A percentile compares a stretch with the other conserved stretches of the same genome.
Evolutionary conservation across 2,113 vertebrate genomes (phyloP).

Genomic region (Capricornis sumatraensis): DNA sequence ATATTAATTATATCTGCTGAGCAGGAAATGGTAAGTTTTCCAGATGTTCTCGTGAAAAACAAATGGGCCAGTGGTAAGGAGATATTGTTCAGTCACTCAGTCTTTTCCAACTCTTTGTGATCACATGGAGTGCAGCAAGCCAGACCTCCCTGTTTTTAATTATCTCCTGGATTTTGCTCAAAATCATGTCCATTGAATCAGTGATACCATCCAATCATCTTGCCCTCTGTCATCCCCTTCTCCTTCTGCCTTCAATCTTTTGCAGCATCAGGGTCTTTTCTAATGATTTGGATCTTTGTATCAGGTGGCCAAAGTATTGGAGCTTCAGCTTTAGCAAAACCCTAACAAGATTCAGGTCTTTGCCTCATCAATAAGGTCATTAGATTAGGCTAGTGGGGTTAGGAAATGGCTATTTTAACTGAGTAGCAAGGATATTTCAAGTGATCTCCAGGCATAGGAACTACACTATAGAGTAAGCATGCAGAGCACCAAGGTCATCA

Average conservation of each 20-base stretch:
- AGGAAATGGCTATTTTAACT: neutral
- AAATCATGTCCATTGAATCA: neutral
- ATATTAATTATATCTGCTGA: neutral
- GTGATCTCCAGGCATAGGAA: neutral
- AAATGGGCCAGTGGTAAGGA: neutral
- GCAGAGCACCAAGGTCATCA: neutral
- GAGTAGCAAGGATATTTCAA: neutral
- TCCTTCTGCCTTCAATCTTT: neutral
- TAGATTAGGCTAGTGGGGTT: neutral
- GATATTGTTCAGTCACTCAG: neutral
- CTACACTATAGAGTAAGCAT: no score
- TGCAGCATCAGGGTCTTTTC: neutral
- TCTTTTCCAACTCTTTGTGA: neutral
- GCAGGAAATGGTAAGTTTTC: neutral
- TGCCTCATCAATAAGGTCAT: neutral
- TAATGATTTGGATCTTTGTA: neutral
- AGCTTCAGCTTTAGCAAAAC: neutral
- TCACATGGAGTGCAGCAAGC: neutral
- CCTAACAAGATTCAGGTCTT: neutral
- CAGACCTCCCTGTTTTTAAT: neutral
- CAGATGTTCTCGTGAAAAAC: neutral
- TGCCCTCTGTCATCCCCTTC: neutral
- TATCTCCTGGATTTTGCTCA: neutral
- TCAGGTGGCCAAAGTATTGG: neutral
- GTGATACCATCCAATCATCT: neutral